phyloP scores from a whole-genome alignment of 1,140 invertebrate genomes.

The Antheraea pernyi region DNA sequence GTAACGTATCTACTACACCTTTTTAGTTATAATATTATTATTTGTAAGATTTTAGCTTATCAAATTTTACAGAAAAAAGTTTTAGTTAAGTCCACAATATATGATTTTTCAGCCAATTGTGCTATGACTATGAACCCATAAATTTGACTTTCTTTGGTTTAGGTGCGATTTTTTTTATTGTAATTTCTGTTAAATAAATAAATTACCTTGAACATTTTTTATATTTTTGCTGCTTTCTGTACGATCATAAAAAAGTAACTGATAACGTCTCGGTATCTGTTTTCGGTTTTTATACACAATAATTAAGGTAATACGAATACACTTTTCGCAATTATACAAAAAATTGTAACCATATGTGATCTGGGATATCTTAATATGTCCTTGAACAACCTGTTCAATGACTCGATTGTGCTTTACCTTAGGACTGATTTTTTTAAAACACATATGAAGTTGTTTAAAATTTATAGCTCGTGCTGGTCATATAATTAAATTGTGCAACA shows the following conservation, averaged over 20 bases:
- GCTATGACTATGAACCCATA: no score
- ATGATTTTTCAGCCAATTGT: no score
- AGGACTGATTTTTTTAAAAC: neutral
- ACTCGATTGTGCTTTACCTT: neutral
- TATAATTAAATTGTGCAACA: neutral
- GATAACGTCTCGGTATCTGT: constrained; percentile 8
- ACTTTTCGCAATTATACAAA: constrained; percentile 12
- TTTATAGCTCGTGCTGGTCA: neutral
- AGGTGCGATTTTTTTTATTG: no score
- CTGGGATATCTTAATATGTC: constrained; percentile 4
- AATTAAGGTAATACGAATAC: neutral
- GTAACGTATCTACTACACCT: no score
- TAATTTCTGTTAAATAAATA: no score
- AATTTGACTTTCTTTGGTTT: no score
- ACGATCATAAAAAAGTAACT: constrained; percentile 7
- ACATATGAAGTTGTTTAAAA: no score
- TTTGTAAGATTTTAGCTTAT: no score
- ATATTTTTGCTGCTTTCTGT: neutral
- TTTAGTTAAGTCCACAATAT: no score
- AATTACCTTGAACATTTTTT: neutral
- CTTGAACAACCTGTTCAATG: neutral
- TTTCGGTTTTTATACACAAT: constrained; percentile 20
- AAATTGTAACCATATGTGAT: neutral
- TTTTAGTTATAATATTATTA: no score
- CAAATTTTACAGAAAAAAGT: no score